These are phyloP conservation scores for Phengaris alcon DNA, from an alignment of 2,888 invertebrate genomes.

Conservation along the genomic window DNA sequence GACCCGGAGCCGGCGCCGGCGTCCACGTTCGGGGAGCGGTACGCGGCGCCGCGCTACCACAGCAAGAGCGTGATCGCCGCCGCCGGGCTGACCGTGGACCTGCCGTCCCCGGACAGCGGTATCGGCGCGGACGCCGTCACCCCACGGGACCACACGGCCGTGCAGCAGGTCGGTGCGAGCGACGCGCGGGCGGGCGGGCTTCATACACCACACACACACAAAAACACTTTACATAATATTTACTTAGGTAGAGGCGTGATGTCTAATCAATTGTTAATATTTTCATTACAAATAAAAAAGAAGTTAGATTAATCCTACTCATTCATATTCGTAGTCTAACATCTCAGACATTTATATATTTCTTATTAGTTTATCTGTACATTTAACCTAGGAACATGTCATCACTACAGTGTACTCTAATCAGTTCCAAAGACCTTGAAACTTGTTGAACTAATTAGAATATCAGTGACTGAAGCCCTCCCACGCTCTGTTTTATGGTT, in stretches of 20 bases:
- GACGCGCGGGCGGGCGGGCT: constrained; percentile 72
- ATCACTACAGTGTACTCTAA: constrained; percentile 29
- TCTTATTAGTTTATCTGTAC: constrained; percentile 7
- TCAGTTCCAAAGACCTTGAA: constrained; percentile 22
- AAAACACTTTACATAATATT: constrained; percentile 43
- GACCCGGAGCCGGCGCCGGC: constrained; percentile 80
- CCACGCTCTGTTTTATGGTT: constrained; percentile 54
- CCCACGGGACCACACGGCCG: constrained; percentile 91
- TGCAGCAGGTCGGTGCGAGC: constrained; percentile 88
- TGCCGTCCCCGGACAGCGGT: constrained; percentile 97
- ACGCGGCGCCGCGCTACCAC: constrained; percentile 85
- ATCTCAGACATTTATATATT: not conserved
- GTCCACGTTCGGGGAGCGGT: constrained; percentile 83
- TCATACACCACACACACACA: constrained; percentile 45
- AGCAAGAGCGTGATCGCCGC: constrained; percentile 86
- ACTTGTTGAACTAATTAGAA: constrained; percentile 25
- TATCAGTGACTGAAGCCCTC: constrained; percentile 57
- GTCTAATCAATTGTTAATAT: constrained; percentile 19
- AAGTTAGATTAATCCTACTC: not conserved
- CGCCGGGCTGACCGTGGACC: constrained; percentile 92
- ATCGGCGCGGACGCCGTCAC: constrained; percentile 96
- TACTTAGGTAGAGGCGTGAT: constrained; percentile 7
- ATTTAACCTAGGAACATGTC: constrained; percentile 27
- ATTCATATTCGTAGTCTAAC: not conserved
- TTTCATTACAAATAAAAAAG: constrained; percentile 3